Percentiles rank a stretch among this genome's conserved stretches.
Conservation (phyloP, 2,888 invertebrate genomes). For the Hyles lineata region DNA sequence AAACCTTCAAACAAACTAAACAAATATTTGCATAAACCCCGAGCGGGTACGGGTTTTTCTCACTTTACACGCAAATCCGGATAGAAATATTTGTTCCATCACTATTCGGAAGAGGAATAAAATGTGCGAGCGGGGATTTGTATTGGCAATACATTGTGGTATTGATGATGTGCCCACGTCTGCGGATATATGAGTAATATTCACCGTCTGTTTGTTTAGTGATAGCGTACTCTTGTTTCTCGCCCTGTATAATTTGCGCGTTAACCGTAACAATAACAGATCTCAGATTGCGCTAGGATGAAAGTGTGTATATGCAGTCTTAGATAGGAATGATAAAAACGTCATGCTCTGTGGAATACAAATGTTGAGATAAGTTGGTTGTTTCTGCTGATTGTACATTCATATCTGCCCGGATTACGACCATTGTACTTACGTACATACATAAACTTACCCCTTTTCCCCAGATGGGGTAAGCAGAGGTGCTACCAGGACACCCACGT, state of each 20-base stretch:
- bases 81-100: constrained; percentile 19
- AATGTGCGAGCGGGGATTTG: constrained; percentile 5
- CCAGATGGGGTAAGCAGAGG: too few species aligned
- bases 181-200: constrained; percentile 7
- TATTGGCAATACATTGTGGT: constrained; percentile 12
- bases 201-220: not conserved
- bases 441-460: too few species aligned
- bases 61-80: not conserved
- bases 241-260: constrained; percentile 1
- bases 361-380: not conserved
- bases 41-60: not conserved
- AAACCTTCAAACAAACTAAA: not conserved
- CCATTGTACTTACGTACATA: too few species aligned
- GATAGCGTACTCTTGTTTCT: not conserved
- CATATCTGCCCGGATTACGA: too few species aligned
- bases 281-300: not conserved
- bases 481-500: too few species aligned
- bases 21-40: not conserved
- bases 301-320: not conserved
- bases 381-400: too few species aligned
- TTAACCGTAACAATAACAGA: constrained; percentile 3
- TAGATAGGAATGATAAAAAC: not conserved
- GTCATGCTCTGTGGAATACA: not conserved
- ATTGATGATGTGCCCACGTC: constrained; percentile 5
- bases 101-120: constrained; percentile 7